Evolutionary conservation across 2,797 vertebrate species (phyloP).

Genomic region (Florisuga fusca): DNA sequence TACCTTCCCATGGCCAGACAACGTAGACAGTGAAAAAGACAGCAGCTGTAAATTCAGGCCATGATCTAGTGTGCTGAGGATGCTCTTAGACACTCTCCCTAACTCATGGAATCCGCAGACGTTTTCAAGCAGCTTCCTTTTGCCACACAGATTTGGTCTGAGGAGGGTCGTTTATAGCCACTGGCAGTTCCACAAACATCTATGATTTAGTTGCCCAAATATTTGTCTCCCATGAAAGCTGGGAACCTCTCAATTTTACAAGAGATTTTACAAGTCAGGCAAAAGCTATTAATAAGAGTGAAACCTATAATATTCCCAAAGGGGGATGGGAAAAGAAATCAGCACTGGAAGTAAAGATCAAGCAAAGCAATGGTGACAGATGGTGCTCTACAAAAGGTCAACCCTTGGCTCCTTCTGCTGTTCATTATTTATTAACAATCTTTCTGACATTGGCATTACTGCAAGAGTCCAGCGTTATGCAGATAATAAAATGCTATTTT

Average conservation of each 20-base stretch:
- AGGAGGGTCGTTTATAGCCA: neutral
- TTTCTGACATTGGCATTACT: slow-evolving; percentile 49
- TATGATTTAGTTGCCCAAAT: slow-evolving; percentile 2
- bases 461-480: slow-evolving; percentile 60
- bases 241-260: slow-evolving; percentile 33
- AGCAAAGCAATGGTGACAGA: slow-evolving; percentile 66
- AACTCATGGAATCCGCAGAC: neutral
- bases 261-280: slow-evolving; percentile 15
- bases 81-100: neutral
- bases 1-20: neutral
- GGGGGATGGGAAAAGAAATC: slow-evolving; percentile 38
- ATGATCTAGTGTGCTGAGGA: neutral
- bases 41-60: neutral
- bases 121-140: neutral
- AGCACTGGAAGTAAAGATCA: slow-evolving; percentile 38
- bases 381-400: slow-evolving; percentile 77
- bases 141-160: neutral
- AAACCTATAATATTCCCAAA: slow-evolving; percentile 21
- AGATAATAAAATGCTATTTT: slow-evolving; percentile 73
- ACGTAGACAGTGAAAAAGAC: neutral
- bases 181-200: slow-evolving; percentile 22
- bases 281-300: slow-evolving; percentile 48
- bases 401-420: slow-evolving; percentile 67
- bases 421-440: slow-evolving; percentile 80
- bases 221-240: slow-evolving; percentile 4